Evolutionary conservation across 2,113 vertebrate genomes (phyloP).

Genomic region (Ceyx margarethae): DNA sequence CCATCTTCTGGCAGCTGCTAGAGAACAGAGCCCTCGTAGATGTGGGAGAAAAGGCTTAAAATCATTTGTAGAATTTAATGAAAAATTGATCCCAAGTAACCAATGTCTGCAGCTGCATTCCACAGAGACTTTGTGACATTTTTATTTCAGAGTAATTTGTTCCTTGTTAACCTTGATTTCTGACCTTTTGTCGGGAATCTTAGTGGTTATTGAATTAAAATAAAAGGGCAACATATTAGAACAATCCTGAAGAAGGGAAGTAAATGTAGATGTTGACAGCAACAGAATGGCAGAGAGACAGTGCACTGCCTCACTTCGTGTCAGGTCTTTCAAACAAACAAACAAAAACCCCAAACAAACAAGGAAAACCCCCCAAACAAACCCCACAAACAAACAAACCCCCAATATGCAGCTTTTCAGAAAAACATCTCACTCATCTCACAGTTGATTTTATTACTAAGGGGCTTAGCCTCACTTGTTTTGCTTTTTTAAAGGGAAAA

Average conservation of each 20-base stretch:
- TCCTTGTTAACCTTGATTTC: constrained; percentile 63
- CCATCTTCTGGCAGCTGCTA: constrained; percentile 75
- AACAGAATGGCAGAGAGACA: background rate
- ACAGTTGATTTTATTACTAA: background rate
- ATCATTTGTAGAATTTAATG: constrained; percentile 69
- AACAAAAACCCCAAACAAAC: no score
- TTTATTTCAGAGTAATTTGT: constrained; percentile 60
- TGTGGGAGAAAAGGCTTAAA: constrained; percentile 27
- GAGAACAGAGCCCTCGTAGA: background rate
- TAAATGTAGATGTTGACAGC: background rate
- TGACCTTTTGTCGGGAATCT: constrained; percentile 25
- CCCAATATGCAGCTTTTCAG: background rate
- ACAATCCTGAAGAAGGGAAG: background rate
- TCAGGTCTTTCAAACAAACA: background rate
- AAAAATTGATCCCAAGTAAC: constrained; percentile 69
- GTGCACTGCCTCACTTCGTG: background rate
- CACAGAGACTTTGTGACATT: constrained; percentile 34
- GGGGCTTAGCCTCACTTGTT: background rate
- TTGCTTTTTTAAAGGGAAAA: background rate
- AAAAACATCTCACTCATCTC: background rate
- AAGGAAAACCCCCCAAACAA: no score
- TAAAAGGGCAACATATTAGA: background rate
- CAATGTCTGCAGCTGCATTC: constrained; percentile 45
- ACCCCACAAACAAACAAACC: no score
- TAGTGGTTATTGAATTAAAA: constrained; percentile 47